These are phyloP conservation scores for Nibea albiflora DNA, from an alignment of 2,113 vertebrate genomes.

Conservation along the genomic window DNA sequence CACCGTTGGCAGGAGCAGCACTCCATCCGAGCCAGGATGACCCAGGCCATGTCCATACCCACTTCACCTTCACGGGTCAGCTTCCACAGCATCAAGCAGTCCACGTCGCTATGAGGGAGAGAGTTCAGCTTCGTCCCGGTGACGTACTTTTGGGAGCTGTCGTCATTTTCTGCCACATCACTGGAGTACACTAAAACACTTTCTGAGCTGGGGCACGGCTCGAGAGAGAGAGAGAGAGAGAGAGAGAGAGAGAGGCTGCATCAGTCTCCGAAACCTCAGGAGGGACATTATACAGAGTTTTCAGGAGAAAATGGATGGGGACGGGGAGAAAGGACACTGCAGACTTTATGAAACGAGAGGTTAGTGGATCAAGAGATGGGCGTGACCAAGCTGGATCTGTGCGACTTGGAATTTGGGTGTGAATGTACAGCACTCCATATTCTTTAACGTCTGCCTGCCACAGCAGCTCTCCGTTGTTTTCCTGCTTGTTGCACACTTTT, in stretches of 20 bases:
- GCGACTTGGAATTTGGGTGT: conserved; percentile 14
- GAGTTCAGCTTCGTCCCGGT: conserved; percentile 16
- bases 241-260: conserved; percentile 36
- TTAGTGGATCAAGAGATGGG: conserved; percentile 60
- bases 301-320: conserved; percentile 36
- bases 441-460: conserved; percentile 5
- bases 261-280: conserved; percentile 58
- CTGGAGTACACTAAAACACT: conserved; percentile 55
- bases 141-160: conserved; percentile 21
- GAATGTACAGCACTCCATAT: conserved; percentile 64
- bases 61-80: conserved; percentile 95
- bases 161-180: conserved; percentile 54
- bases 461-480: conserved; percentile 20
- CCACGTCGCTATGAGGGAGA: conserved; percentile 77
- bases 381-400: conserved; percentile 47
- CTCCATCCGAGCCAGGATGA: conserved; percentile 90
- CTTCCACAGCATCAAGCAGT: conserved; percentile 99
- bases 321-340: conserved; percentile 46
- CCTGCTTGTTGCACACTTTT: conserved; percentile 15
- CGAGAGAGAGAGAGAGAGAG: conserved; percentile 8
- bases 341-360: conserved; percentile 43
- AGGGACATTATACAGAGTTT: conserved; percentile 41
- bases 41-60: conserved; percentile 97
- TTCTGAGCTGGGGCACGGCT: conserved; percentile 13
- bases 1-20: conserved; percentile 97